A percentile compares a stretch with the other conserved stretches of the same genome.
Conservation (phyloP, 2,113 vertebrate species). For the Nannospalax galili region DNA sequence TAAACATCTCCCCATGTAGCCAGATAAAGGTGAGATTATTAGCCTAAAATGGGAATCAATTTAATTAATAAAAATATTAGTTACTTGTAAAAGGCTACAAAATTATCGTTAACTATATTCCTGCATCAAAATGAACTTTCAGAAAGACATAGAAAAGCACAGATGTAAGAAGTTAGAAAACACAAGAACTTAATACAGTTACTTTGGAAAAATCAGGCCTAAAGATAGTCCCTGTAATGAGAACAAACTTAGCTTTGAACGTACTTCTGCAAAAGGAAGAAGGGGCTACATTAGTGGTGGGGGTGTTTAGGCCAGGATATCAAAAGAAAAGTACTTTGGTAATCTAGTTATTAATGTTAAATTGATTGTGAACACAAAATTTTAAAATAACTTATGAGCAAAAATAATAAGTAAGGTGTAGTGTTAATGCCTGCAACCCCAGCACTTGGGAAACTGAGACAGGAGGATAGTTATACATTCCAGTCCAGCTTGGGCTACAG, state of each 20-base stretch:
- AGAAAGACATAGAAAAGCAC: not conserved
- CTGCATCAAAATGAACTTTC: not conserved
- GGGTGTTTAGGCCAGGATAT: not conserved
- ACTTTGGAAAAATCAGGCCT: not conserved
- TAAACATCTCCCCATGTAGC: not conserved
- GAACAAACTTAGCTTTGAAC: not conserved
- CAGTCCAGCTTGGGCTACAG: not conserved
- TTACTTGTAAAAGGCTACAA: not conserved
- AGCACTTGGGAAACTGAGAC: not conserved
- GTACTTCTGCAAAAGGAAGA: not conserved
- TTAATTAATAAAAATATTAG: not conserved
- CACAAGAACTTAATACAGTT: not conserved
- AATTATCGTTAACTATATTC: not conserved
- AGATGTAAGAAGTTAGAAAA: not conserved
- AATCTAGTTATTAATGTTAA: not conserved
- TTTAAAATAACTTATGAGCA: not conserved
- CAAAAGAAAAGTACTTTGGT: not conserved
- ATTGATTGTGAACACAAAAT: not conserved
- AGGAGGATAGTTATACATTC: not conserved
- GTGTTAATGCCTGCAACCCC: not conserved
- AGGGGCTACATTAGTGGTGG: no score
- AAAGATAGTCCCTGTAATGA: not conserved
- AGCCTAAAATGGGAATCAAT: not conserved
- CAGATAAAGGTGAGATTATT: not conserved
- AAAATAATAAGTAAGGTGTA: not conserved